Evolutionary conservation across 2,888 invertebrate genomes (phyloP), one percentile per base, ranked within the genome.

Genomic region (Rhodophaea formosa): DNA sequence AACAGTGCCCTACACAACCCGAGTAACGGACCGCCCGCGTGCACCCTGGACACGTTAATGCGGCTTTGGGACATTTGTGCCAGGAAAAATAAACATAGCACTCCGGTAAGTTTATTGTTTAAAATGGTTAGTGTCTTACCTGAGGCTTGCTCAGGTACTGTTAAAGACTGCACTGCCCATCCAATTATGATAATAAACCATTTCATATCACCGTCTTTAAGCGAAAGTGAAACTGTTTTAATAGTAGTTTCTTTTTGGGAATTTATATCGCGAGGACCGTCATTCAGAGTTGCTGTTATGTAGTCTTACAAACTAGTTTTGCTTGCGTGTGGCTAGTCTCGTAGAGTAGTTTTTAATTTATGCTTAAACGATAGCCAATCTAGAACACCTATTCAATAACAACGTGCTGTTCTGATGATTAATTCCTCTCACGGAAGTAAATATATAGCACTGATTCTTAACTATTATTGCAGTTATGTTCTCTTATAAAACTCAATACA

Each of bases 41-140:
- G 77, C 78, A 75, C 67, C 71, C 73, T 70, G 71, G 68, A 68
- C 74, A 75, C 76, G 79, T 83, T 79, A 84, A 85, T 86, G 86
- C 77, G 69, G 65, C 70, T 77, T 84, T 77, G 75, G 74, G 78
- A 77, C 77, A 74, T 77, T 74, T 71, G 81, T 76, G 74, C 74
- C 76, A 74, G 76, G 80, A 82, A 84, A 86, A 82, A 86, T 82
- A 88, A 86, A 88, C 84, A 88, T 82, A 84, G 71, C 79, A 79
- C 80, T 84, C 77, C 84, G 82, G 90, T 90, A 79, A 88, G 90
- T 87, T 82, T 80, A 80, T 74, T 70, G 69, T 70, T 72, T 61
- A 60, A 59, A 59, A 35, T 17, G 49, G 29, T 49, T 29, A 42
- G 29, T 56, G 15, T 56, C 56, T 56, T 56, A 56, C 56, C 49